Percentiles rank a stretch among this genome's conserved stretches.
Evolutionary conservation across 2,113 vertebrate species (phyloP).

Genomic region (Hydrolagus affinis): DNA sequence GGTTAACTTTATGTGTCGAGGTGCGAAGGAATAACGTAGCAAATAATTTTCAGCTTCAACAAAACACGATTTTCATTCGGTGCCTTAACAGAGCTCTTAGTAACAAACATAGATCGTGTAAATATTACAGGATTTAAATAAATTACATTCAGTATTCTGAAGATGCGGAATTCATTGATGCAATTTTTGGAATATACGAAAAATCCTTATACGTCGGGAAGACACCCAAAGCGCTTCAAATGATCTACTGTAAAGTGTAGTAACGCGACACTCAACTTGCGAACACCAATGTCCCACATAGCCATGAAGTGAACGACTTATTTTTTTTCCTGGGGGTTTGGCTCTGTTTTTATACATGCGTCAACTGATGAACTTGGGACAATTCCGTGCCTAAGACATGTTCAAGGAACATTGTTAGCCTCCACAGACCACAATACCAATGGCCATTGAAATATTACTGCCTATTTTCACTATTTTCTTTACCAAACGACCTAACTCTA

Average conservation of each 20-base stretch:
- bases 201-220: no score
- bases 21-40: neutral
- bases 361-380: neutral
- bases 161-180: neutral
- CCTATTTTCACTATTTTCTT: no score
- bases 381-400: neutral
- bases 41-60: neutral
- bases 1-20: neutral
- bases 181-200: neutral
- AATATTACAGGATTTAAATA: neutral
- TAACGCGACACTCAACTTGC: no score
- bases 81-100: neutral
- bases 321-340: no score
- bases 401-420: neutral
- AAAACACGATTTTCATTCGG: conserved; percentile 1
- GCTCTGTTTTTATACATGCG: neutral
- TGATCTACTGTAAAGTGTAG: no score
- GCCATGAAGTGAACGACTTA: no score
- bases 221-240: no score
- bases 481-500: neutral
- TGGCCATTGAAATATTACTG: neutral
- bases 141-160: neutral
- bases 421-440: neutral
- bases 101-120: neutral
- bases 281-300: no score